Base-by-base conservation (phyloP, 1,140 invertebrate genomes). In the Antheraea pernyi region DNA sequence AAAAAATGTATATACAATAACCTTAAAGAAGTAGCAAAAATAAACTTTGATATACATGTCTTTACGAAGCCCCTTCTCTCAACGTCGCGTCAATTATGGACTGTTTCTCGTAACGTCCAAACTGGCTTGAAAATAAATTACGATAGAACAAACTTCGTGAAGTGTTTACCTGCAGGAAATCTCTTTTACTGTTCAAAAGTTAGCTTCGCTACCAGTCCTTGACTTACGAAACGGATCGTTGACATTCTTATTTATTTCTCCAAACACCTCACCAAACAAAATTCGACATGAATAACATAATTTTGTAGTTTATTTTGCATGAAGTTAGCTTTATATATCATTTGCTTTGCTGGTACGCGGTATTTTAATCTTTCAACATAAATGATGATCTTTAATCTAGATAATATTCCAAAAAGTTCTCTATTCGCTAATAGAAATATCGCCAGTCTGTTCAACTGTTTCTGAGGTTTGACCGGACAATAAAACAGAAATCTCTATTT, bases 21-120 rank as follows among this genome's bases (percentile, higher is more conserved):
- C 46, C 10, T 53, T 53, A 53, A 16, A 13, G 46, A 53, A 53
- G 46, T 53, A 53, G 16, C 11, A 53, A 53, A 74, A 69, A 71
- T 59, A 66, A 58, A 63, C 64, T 53, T 53, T 13, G 16, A 16
- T 9, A 13, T 53, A 53, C 11, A 53, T n/a, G 11, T 6, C 16
- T 53, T 16, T 53, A 53, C 16, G 13, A 53, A 53, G 13, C 13
- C 46, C 13, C 46, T n/a, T 16, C 16, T 53, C 46, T 53, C 46
- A 53, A 13, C 13, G 46, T 53, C 46, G 9, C 46, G 46, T 53
- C 46, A 53, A 53, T 53, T 53, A 53, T 53, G 46, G 16, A 53
- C 7, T 53, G 46, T 53, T 53, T 53, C 46, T 16, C 16, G 46
- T 53, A 53, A 53, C 46, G 13, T 53, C 46, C 16, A 53, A 53